Evolutionary conservation across 1,140 invertebrate species (phyloP).

Genomic region (Achatina immaculata): DNA sequence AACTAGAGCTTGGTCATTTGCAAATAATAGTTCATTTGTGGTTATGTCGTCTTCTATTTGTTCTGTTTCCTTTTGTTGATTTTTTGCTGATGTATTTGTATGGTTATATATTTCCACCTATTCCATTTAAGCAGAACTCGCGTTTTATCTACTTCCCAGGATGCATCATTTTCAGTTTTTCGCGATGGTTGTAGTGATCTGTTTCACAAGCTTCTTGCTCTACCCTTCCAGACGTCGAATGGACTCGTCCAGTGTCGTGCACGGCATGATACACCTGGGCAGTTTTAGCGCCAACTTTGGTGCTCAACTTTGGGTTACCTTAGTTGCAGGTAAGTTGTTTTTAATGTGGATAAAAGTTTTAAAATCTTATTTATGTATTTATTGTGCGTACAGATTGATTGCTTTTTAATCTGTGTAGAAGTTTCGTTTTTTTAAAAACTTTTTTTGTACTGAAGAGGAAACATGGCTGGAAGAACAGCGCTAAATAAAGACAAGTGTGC

Average conservation of each 20-base stretch:
- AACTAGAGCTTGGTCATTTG: no score
- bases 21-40: no score
- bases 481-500: no score
- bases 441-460: no score
- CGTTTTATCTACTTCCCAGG: neutral
- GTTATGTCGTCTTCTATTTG: no score
- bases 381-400: neutral
- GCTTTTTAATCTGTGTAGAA: conserved; percentile 41
- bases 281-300: conserved; percentile 45
- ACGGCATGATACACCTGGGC: conserved; percentile 41
- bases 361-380: conserved; percentile 15
- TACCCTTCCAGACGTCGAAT: conserved; percentile 38
- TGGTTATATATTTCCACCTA: no score
- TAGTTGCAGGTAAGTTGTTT: conserved; percentile 43
- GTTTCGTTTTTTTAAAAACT: conserved; percentile 47
- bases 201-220: conserved; percentile 44
- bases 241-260: conserved; percentile 34
- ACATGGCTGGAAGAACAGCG: no score
- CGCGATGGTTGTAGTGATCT: conserved; percentile 39
- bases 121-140: no score
- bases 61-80: no score
- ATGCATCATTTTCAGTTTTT: conserved; percentile 45
- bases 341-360: neutral
- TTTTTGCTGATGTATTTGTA: no score
- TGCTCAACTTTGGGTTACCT: conserved; percentile 47